A percentile compares a stretch with the other conserved stretches of the same genome.
phyloP scores from a whole-genome alignment of 92 coral and sea anemone species.

The Porites evermanni region DNA sequence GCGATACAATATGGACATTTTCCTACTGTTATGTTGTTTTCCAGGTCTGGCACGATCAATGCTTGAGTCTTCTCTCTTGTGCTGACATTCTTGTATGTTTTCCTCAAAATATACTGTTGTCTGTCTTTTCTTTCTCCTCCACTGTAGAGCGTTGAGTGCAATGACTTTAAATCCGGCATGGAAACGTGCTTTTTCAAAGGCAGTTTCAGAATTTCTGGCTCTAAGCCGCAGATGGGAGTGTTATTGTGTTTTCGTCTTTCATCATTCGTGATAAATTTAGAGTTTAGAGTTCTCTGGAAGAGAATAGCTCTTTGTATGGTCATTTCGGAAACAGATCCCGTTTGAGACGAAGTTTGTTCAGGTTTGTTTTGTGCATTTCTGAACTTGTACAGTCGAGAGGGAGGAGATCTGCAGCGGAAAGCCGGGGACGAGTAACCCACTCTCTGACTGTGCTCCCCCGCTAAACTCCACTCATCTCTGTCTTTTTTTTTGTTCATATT shows the following conservation, averaged over 20 bases:
- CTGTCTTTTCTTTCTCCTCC: background rate
- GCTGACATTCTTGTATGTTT: background rate
- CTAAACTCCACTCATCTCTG: conserved; percentile 2
- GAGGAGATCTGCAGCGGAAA: conserved; percentile 19
- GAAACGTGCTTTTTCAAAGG: conserved; percentile 1
- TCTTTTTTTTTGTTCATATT: background rate
- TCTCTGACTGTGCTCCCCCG: conserved; percentile 1
- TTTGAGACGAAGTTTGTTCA: background rate
- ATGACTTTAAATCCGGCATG: conserved; percentile 8
- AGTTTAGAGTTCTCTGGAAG: background rate
- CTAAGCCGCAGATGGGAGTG: background rate
- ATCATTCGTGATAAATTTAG: background rate
- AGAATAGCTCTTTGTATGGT: conserved; percentile 13
- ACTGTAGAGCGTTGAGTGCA: background rate
- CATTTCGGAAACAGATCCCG: conserved; percentile 18
- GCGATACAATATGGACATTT: background rate
- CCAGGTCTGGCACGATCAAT: background rate
- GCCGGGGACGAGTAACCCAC: conserved; percentile 42
- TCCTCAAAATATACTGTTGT: background rate
- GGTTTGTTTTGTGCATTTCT: background rate
- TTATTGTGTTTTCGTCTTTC: conserved; percentile 28
- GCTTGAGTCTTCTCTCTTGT: background rate
- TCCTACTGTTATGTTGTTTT: background rate
- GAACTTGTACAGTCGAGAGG: conserved; percentile 14
- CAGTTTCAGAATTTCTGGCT: background rate